phyloP scores from a whole-genome alignment of 2,888 invertebrate genomes.

The Oxystoma pomonae region DNA sequence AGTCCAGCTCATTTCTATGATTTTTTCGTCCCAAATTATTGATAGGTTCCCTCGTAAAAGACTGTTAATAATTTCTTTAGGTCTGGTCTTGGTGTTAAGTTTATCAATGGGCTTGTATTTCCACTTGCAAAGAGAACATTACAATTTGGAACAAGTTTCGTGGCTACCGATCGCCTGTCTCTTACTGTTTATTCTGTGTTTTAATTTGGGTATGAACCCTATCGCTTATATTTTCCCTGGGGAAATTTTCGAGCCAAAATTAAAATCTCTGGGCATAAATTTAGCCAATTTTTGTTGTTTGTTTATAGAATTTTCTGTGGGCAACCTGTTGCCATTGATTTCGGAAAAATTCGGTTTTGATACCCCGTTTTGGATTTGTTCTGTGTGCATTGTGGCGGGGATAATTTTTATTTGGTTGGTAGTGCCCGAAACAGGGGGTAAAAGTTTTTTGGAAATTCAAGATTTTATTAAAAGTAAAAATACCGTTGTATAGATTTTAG shows the following conservation, averaged over 20 bases:
- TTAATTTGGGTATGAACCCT: slow-evolving; percentile 67
- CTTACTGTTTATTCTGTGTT: slow-evolving; percentile 66
- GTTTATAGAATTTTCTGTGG: slow-evolving; percentile 22
- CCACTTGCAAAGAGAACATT: slow-evolving; percentile 21
- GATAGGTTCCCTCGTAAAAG: slow-evolving; percentile 71
- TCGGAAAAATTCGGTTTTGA: slow-evolving; percentile 23
- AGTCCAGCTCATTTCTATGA: slow-evolving; percentile 69
- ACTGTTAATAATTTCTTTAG: slow-evolving; percentile 64
- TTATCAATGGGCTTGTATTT: slow-evolving; percentile 30
- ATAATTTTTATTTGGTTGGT: slow-evolving; percentile 13
- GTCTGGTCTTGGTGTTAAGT: slow-evolving; percentile 58
- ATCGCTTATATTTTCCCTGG: slow-evolving; percentile 78
- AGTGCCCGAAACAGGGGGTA: slow-evolving; percentile 31
- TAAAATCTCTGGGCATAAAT: slow-evolving; percentile 61
- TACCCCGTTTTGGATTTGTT: slow-evolving; percentile 28
- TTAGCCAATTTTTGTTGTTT: slow-evolving; percentile 22
- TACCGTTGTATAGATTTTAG: not conserved
- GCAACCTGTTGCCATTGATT: slow-evolving; percentile 27
- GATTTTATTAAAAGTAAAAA: slow-evolving; percentile 7
- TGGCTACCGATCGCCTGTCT: slow-evolving; percentile 70
- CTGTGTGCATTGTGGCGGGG: slow-evolving; percentile 7
- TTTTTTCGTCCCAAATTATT: slow-evolving; percentile 65
- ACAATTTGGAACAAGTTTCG: slow-evolving; percentile 42
- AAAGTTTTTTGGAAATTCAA: slow-evolving; percentile 26
- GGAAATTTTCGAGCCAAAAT: slow-evolving; percentile 74